Percentiles rank a stretch among this genome's conserved stretches.
Evolutionary conservation across 2,113 vertebrate genomes (phyloP).

Genomic region (Nyctereutes procyonoides): DNA sequence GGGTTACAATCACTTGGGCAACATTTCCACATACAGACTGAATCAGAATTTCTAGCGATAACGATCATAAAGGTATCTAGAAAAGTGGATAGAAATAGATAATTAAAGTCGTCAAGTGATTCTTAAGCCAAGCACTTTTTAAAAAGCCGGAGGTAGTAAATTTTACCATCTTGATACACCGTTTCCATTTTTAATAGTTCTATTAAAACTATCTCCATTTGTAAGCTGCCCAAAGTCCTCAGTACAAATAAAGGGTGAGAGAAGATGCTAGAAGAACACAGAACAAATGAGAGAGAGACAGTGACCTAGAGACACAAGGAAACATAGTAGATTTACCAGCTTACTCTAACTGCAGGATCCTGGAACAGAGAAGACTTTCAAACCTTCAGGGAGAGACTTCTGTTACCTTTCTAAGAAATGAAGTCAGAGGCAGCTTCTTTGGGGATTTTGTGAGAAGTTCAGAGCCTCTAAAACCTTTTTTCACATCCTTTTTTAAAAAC

Average conservation of each 20-base stretch:
- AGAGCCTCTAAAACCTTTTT: not conserved
- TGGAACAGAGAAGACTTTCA: not conserved
- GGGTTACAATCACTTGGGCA: conserved; percentile 2
- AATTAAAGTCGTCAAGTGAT: conserved; percentile 8
- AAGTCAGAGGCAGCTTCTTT: not conserved
- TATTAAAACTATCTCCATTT: not conserved
- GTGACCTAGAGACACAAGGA: not conserved
- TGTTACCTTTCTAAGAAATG: not conserved
- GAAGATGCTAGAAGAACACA: not conserved
- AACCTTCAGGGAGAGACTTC: not conserved
- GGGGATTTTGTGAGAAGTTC: conserved; percentile 33
- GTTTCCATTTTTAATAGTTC: conserved; percentile 35
- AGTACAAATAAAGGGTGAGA: not conserved
- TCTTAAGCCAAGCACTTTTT: not conserved
- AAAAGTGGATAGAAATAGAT: not conserved
- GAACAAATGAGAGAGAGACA: not conserved
- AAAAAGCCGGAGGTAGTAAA: not conserved
- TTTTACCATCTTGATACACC: not conserved
- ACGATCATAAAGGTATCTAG: not conserved
- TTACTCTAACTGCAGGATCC: not conserved
- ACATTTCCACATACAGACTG: conserved; percentile 32
- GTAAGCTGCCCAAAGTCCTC: not conserved
- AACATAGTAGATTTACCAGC: not conserved
- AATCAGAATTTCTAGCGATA: conserved; percentile 28
- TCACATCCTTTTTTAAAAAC: not conserved